Base-by-base conservation (phyloP, 2,113 vertebrate genomes). In the Corythoichthys intestinalis region DNA sequence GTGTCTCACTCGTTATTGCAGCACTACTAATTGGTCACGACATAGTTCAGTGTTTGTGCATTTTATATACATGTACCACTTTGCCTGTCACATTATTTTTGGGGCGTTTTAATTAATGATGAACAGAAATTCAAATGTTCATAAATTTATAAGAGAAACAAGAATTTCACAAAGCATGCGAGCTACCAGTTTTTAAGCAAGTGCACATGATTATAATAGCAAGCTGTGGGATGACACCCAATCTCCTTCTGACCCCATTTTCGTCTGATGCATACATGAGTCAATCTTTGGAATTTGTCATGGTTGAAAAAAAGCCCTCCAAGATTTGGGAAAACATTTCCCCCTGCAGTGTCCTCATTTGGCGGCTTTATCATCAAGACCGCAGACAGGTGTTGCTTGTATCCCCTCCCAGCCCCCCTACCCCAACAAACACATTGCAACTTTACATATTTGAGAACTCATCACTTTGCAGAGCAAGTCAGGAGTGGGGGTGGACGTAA, bases 181-280 rank as follows among this genome's bases (percentile, higher is more conserved):
- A 1, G 44, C 56, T 13, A 13, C 13, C 12, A 58, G 12, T 20
- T 47, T 4, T 44, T 62, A 2, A 10, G 28, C 17, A 44, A 41
- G 44, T 14, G 39, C 60, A 46, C 60, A 61, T 61, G 44, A 46
- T 63, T 47, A 28, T 77, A 79, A 74, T 82, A 75, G 83, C 74
- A 81, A 75, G 83, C 74, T 70, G 66, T 73, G 28, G 64, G 80
- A 77, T 75, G 20, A 63, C 82, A 76, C 77, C 78, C 79, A 74
- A 70, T 76, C 67, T 79, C 71, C 68, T 67, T 54, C 71, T 72
- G 67, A 82, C 81, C 84, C 73, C 79, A 71, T 86, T 87, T 87
- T 70, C 53, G 44, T 72, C 73, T 70, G 78, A 72, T 65, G 77
- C 66, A 53, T 46, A 46, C 66, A 63, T 46, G 72, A 82, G 76